phyloP scores from a whole-genome alignment of 1,140 invertebrate species.

The Trinorchestia longiramus region DNA sequence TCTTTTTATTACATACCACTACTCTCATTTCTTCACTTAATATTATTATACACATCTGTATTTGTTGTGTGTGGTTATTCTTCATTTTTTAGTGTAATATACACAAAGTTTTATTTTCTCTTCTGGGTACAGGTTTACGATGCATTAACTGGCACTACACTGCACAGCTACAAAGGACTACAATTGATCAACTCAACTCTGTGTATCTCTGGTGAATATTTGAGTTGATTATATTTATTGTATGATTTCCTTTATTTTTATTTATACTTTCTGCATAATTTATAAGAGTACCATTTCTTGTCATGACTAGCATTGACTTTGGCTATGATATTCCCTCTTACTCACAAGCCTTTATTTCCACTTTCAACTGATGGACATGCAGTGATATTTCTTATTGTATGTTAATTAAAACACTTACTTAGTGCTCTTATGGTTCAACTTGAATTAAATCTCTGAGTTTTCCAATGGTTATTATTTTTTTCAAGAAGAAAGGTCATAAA shows the following conservation, averaged over 20 bases:
- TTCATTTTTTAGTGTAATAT: background rate
- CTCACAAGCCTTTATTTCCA: too few relatives aligned
- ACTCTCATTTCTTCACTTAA: too few relatives aligned
- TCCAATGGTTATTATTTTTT: background rate
- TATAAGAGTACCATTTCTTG: too few relatives aligned
- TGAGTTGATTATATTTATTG: background rate
- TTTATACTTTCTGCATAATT: background rate
- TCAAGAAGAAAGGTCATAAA: background rate
- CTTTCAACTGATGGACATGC: too few relatives aligned
- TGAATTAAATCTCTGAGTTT: too few relatives aligned
- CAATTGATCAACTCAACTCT: background rate
- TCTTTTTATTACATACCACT: too few relatives aligned
- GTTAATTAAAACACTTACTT: too few relatives aligned
- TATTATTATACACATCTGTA: background rate
- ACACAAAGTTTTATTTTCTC: background rate
- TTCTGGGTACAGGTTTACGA: conserved; percentile 3
- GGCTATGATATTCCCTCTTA: too few relatives aligned
- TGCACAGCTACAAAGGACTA: conserved; percentile 39
- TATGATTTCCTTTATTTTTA: background rate
- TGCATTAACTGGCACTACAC: conserved; percentile 4
- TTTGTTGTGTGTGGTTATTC: background rate
- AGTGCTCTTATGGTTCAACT: too few relatives aligned
- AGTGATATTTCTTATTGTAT: too few relatives aligned
- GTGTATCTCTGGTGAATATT: background rate
- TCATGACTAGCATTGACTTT: too few relatives aligned